Conservation (phyloP, 2,797 vertebrate genomes). For the Betta splendens region DNA sequence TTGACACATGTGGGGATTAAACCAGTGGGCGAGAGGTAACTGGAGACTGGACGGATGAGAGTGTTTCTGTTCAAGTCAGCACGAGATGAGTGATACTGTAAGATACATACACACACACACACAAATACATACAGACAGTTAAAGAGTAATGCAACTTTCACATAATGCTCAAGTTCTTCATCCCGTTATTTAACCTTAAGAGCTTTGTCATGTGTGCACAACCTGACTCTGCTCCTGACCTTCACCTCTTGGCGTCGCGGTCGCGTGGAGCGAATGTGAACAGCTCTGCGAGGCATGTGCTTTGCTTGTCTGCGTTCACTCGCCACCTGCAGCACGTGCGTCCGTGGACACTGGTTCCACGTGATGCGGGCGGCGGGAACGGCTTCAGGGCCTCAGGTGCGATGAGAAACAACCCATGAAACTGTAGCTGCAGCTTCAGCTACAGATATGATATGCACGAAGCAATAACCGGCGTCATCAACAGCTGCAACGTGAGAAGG, state of each 20-base stretch:
- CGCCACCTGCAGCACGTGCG: constrained; percentile 12
- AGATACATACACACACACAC: constrained; percentile 28
- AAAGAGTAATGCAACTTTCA: constrained; percentile 49
- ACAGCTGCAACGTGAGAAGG: constrained; percentile 29
- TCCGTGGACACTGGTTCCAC: constrained; percentile 27
- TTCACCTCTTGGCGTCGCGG: constrained; percentile 22
- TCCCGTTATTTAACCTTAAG: no score
- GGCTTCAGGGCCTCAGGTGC: constrained; percentile 4
- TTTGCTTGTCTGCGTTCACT: constrained; percentile 35
- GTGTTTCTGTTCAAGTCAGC: constrained; percentile 17
- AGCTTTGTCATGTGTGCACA: constrained; percentile 42
- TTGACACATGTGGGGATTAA: no score
- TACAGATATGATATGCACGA: constrained; percentile 50
- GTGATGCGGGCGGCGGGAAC: constrained; percentile 16
- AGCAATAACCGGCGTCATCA: constrained; percentile 51
- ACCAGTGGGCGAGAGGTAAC: no score
- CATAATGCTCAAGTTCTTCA: constrained; percentile 53
- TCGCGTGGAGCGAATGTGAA: constrained; percentile 25
- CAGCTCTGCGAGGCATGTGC: constrained; percentile 50
- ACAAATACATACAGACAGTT: constrained; percentile 8
- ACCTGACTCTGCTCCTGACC: constrained; percentile 29
- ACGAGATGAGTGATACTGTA: constrained; percentile 11
- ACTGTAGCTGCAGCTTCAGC: constrained; percentile 40
- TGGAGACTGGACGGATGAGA: no score
- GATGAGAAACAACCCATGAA: constrained; percentile 23